These are phyloP conservation scores for Passer montanus DNA, from an alignment of 2,113 vertebrate species.

Conservation along the genomic window DNA sequence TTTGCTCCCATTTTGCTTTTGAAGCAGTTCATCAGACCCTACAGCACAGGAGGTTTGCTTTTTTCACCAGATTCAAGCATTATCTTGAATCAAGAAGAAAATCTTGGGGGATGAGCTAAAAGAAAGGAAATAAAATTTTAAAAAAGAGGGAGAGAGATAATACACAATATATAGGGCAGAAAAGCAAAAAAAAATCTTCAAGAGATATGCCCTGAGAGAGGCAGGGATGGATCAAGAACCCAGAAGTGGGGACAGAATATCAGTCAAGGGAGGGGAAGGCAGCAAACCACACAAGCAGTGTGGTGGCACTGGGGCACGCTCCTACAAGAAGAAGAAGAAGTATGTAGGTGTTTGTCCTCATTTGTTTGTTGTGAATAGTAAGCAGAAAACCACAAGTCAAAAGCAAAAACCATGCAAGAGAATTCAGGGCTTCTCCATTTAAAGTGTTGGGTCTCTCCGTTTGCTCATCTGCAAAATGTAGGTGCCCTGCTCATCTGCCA, in stretches of 20 bases:
- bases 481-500: not conserved
- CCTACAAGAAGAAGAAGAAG: not conserved
- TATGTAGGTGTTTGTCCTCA: not conserved
- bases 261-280: not conserved
- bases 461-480: not conserved
- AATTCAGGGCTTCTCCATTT: not conserved
- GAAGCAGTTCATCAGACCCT: not conserved
- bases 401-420: not conserved
- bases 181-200: not conserved
- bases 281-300: not conserved
- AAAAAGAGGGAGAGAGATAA: rapidly evolving
- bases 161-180: not conserved
- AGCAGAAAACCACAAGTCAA: not conserved
- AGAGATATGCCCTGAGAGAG: not conserved
- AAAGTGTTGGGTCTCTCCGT: not conserved
- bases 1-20: not conserved
- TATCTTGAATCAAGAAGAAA: not conserved
- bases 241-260: not conserved
- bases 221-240: not conserved
- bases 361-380: not conserved
- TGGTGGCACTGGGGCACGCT: not conserved
- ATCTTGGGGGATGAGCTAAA: not conserved
- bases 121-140: not conserved
- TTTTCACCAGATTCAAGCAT: not conserved
- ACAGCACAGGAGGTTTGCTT: not conserved